These are phyloP conservation scores for Cariama cristata DNA, from an alignment of 2,113 vertebrate genomes.

Conservation along the genomic window DNA sequence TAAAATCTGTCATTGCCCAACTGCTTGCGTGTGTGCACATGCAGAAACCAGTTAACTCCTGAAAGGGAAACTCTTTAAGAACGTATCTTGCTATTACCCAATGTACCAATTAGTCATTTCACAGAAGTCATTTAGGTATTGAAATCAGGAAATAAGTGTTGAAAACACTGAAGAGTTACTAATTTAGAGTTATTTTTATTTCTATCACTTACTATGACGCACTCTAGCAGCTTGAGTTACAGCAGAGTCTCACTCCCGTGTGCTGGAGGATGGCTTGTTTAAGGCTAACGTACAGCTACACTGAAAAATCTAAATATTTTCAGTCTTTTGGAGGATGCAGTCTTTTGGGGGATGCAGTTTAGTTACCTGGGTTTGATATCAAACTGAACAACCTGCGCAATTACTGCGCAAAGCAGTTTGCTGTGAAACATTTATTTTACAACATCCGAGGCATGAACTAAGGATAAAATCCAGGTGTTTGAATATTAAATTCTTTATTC, in stretches of 20 bases:
- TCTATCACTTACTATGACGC: neutral
- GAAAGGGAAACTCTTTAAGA: neutral
- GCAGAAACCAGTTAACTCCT: neutral
- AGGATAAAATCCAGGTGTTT: neutral
- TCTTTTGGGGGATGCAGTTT: neutral
- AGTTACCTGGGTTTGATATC: too few relatives aligned
- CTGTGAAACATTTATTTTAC: neutral
- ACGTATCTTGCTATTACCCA: neutral
- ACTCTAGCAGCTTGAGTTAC: neutral
- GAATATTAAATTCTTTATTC: neutral
- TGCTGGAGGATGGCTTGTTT: neutral
- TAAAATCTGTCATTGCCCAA: neutral
- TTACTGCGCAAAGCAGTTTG: neutral
- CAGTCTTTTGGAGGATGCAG: neutral
- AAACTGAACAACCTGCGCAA: fast-evolving
- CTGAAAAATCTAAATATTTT: neutral
- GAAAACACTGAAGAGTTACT: neutral
- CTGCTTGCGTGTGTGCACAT: fast-evolving
- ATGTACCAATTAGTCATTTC: neutral
- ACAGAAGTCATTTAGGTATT: neutral
- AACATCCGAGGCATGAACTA: neutral
- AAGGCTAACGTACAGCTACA: neutral
- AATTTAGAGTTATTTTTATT: neutral
- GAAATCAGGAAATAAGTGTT: neutral
- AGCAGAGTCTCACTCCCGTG: neutral